These are phyloP conservation scores for Brachyalestes nurse DNA, from an alignment of 2,797 vertebrate genomes.

Conservation along the genomic window DNA sequence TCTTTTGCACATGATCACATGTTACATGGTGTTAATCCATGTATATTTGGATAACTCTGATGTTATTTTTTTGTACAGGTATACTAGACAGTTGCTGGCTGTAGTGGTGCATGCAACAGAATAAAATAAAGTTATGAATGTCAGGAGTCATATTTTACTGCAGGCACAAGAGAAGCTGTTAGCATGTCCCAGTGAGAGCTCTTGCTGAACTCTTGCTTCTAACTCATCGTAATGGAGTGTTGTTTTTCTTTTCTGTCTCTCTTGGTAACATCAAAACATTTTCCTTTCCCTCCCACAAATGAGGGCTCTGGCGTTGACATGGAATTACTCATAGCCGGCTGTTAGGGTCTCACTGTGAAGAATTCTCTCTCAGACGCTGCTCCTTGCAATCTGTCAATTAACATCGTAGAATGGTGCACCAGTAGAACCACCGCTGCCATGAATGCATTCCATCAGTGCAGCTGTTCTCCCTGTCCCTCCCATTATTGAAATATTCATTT, in stretches of 20 bases:
- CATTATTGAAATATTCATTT: slow-evolving; percentile 40
- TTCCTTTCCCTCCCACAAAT: slow-evolving; percentile 57
- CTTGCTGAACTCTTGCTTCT: slow-evolving; percentile 32
- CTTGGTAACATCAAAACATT: slow-evolving; percentile 63
- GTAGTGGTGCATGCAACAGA: not conserved
- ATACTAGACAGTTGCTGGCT: not conserved
- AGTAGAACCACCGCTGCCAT: slow-evolving; percentile 23
- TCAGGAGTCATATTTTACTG: slow-evolving; percentile 42
- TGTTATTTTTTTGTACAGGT: not conserved
- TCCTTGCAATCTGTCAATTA: slow-evolving; percentile 55
- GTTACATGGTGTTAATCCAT: slow-evolving; percentile 21
- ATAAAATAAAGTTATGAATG: slow-evolving; percentile 35
- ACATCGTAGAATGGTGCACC: slow-evolving; percentile 6
- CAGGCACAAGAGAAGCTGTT: slow-evolving; percentile 36
- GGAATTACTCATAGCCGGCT: slow-evolving; percentile 55
- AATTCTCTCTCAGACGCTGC: slow-evolving; percentile 32
- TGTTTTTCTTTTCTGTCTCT: slow-evolving; percentile 59
- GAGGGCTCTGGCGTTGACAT: slow-evolving; percentile 51
- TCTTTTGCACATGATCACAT: slow-evolving; percentile 17
- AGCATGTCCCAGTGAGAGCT: slow-evolving; percentile 30
- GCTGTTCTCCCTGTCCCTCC: slow-evolving; percentile 41
- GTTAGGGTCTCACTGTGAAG: slow-evolving; percentile 49
- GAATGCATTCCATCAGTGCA: slow-evolving; percentile 38
- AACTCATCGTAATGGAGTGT: slow-evolving; percentile 56
- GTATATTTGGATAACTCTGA: slow-evolving; percentile 28